Conservation (phyloP, 2,888 invertebrate genomes). For the Carterocephalus palaemon region DNA sequence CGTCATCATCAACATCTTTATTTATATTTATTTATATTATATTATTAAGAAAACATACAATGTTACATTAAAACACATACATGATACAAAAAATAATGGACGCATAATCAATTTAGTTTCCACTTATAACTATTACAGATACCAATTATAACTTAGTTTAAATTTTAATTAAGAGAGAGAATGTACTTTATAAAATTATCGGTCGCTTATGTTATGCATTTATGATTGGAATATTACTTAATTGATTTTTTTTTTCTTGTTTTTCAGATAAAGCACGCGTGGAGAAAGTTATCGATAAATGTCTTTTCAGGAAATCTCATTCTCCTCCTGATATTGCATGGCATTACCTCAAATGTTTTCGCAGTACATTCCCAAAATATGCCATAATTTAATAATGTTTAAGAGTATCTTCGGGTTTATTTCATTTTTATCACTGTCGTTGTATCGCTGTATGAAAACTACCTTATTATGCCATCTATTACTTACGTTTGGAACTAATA, state of each 20-base stretch:
- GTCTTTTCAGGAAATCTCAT: slow-evolving; percentile 36
- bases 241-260: not conserved
- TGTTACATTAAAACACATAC: not conserved
- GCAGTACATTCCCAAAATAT: slow-evolving; percentile 20
- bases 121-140: no score
- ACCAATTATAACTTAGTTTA: no score
- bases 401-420: no score
- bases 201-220: no score
- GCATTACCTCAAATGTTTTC: slow-evolving; percentile 44
- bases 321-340: slow-evolving; percentile 46
- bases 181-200: no score
- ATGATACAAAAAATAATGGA: no score
- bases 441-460: no score
- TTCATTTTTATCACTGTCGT: no score
- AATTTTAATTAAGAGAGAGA: no score
- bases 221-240: no score
- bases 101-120: no score
- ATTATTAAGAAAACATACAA: not conserved
- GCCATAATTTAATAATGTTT: slow-evolving; percentile 16
- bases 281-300: slow-evolving; percentile 41
- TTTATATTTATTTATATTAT: not conserved
- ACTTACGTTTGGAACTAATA: not conserved
- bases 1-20: no score
- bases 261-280: slow-evolving; percentile 42
- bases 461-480: not conserved